These are phyloP conservation scores for Coccyzus lansbergi DNA, from an alignment of 2,797 vertebrate species.

Conservation along the genomic window DNA sequence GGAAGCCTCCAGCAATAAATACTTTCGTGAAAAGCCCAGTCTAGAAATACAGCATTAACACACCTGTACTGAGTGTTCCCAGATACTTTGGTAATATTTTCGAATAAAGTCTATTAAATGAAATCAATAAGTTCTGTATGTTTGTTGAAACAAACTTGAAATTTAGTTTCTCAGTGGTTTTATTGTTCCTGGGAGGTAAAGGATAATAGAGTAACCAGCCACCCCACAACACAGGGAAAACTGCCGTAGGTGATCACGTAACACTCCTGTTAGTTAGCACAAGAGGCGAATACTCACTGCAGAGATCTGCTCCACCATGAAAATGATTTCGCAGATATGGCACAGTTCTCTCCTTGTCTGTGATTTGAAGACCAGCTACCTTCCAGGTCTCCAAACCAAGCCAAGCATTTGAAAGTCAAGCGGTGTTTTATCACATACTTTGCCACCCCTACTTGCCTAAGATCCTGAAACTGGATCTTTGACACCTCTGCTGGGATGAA, in stretches of 20 bases:
- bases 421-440: background rate
- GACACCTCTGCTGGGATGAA: background rate
- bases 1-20: background rate
- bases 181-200: background rate
- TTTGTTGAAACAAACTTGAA: slow-evolving; percentile 23
- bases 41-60: slow-evolving; percentile 17
- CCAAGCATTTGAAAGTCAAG: background rate
- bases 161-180: background rate
- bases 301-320: background rate
- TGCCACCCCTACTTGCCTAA: background rate
- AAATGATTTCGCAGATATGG: background rate
- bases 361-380: background rate
- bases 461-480: background rate
- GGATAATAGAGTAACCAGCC: background rate
- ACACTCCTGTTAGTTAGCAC: background rate
- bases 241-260: background rate
- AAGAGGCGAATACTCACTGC: background rate
- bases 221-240: background rate
- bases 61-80: slow-evolving; percentile 3
- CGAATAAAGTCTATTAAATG: background rate
- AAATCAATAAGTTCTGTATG: slow-evolving; percentile 3
- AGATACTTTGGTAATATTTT: slow-evolving; percentile 28
- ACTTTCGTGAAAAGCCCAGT: background rate
- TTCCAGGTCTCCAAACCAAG: background rate
- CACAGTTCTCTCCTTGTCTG: background rate